These are phyloP conservation scores for Pristionchus japonicus DNA, from an alignment of 2,888 invertebrate genomes.

Conservation along the genomic window DNA sequence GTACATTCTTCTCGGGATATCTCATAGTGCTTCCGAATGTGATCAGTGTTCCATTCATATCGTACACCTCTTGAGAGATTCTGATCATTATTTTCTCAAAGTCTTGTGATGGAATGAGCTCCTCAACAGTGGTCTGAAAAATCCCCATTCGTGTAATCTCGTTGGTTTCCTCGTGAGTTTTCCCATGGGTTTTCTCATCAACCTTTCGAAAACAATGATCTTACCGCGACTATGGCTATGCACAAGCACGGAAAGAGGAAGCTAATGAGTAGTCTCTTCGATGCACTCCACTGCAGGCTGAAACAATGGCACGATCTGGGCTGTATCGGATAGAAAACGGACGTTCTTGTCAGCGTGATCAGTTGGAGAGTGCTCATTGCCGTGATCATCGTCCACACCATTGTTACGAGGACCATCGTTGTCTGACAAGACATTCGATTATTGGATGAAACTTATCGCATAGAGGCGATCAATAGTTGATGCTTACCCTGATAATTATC, in stretches of 20 bases:
- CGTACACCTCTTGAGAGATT: background rate
- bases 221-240: background rate
- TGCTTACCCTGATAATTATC: background rate
- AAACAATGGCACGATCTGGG: background rate
- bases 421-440: background rate
- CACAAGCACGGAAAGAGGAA: background rate
- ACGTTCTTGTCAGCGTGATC: background rate
- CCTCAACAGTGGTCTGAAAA: constrained; percentile 14
- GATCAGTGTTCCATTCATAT: background rate
- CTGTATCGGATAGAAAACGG: background rate
- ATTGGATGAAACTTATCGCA: background rate
- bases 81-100: constrained; percentile 1
- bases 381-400: background rate
- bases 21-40: constrained; percentile 20
- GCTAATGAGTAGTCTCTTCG: background rate
- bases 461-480: background rate
- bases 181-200: background rate
- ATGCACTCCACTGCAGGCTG: background rate
- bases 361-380: background rate
- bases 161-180: background rate
- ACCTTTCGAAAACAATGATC: background rate
- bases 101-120: background rate
- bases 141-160: too few relatives aligned
- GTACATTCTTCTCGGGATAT: background rate
- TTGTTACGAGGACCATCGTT: background rate